A percentile compares a stretch with the other conserved stretches of the same genome.
These are phyloP conservation scores for Saimiri boliviensis DNA, from an alignment of 2,113 vertebrate genomes.

Conservation along the genomic window DNA sequence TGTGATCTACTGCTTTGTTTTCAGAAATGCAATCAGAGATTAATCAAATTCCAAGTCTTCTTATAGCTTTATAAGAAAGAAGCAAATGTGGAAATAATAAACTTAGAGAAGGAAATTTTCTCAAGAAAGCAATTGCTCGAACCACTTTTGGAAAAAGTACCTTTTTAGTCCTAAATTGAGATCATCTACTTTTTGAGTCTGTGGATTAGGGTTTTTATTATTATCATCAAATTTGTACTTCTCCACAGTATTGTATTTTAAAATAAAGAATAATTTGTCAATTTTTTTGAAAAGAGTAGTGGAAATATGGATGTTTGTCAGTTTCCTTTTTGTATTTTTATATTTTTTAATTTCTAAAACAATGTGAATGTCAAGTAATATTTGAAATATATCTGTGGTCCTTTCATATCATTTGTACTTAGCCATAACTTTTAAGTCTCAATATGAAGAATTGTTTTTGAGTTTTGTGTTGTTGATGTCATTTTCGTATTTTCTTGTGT, in stretches of 20 bases:
- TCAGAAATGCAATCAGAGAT: background rate
- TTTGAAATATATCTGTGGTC: background rate
- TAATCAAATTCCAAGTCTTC: background rate
- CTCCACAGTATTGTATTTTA: background rate
- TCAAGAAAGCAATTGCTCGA: background rate
- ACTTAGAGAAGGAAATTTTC: background rate
- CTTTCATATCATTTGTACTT: background rate
- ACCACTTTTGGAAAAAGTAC: background rate
- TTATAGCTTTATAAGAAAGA: constrained; percentile 3
- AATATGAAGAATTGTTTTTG: background rate
- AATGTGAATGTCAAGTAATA: background rate
- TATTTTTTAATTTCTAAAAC: background rate
- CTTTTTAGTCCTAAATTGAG: background rate
- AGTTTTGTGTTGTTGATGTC: background rate
- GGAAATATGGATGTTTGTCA: background rate
- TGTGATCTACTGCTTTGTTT: constrained; percentile 8
- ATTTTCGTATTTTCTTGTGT: constrained; percentile 19
- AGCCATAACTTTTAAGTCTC: background rate
- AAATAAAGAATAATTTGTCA: background rate
- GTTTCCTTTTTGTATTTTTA: constrained; percentile 12
- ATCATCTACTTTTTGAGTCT: background rate
- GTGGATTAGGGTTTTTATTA: background rate
- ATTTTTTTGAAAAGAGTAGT: background rate
- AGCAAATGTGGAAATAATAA: background rate
- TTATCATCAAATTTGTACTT: background rate